Percentiles rank a stretch among this genome's conserved stretches.
Conservation (phyloP, 2,888 invertebrate species). For the Eilema depressum region DNA sequence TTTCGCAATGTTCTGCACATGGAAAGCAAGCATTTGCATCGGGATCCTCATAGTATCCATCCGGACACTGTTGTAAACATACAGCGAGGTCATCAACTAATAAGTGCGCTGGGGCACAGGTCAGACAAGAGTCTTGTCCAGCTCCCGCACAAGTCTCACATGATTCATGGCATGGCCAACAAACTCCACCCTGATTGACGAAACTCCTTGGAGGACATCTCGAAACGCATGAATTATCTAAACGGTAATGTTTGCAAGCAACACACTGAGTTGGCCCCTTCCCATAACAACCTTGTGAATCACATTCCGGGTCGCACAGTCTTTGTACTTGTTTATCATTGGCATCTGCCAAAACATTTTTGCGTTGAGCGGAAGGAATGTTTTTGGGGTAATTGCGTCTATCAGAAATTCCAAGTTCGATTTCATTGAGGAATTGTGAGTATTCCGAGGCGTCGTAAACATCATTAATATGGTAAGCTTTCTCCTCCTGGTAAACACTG, state of each 20-base stretch:
- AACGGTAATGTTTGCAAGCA: constrained; percentile 92
- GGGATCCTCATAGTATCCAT: constrained; percentile 94
- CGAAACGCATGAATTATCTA: constrained; percentile 94
- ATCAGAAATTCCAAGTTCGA: constrained; percentile 86
- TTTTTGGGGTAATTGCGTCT: constrained; percentile 89
- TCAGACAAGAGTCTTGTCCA: constrained; percentile 94
- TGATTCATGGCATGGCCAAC: constrained; percentile 95
- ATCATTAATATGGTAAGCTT: constrained; percentile 89
- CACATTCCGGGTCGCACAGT: constrained; percentile 94
- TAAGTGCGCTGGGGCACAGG: constrained; percentile 94
- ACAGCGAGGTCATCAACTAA: constrained; percentile 94
- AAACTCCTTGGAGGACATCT: constrained; percentile 94
- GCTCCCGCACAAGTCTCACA: constrained; percentile 96
- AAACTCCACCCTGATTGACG: constrained; percentile 92
- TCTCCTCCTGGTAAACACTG: constrained; percentile 76
- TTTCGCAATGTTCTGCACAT: constrained; percentile 95
- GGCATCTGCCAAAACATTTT: constrained; percentile 88
- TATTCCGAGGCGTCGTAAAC: constrained; percentile 88
- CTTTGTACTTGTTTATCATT: constrained; percentile 88
- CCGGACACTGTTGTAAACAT: constrained; percentile 95
- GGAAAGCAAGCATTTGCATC: constrained; percentile 94
- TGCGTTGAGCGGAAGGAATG: constrained; percentile 87
- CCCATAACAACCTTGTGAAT: constrained; percentile 93
- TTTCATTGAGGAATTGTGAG: constrained; percentile 85
- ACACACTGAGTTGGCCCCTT: constrained; percentile 94